Base-by-base conservation (phyloP, 2,797 vertebrate genomes). In the Argya squamiceps region DNA sequence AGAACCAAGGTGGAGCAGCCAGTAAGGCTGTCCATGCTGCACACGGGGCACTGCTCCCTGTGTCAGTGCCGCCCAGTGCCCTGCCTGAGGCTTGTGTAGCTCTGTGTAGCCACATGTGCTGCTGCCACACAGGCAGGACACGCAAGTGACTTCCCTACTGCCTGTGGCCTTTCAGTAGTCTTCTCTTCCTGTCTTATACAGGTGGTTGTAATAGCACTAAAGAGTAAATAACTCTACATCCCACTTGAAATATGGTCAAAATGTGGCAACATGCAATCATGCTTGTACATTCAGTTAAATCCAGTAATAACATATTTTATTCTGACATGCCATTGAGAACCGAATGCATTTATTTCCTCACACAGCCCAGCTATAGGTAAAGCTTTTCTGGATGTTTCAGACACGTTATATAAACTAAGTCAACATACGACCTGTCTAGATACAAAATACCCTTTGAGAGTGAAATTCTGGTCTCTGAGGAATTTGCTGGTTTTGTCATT, bases 381-480 rank as follows among this genome's bases (percentile, higher is more conserved):
- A 65, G 9, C 19, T 85, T 80, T 83, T 52, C 58, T 50, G 34
- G 53, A 26, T 85, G 26, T 65, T 94, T 93, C 80, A 84, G 34
- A 36, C 6, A 44, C 11, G 6, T 41, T 59, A 9, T n/a, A 59
- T 76, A 82, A 84, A 85, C 36, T 55, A 78, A 86, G 44, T 39
- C 53, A 84, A 67, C 41, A 32, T 11, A 79, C 26, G 63, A 52
- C 11, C 36, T 62, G 43, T 29, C 32, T 74, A 46, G 29, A 64
- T 39, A 50, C 46, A 92, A 77, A 92, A 92, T 62, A 88, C 12
- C 65, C 34, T 80, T 77, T 59, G 30, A 68, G n/a, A 68, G 32
- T 65, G 11, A 60, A 85, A 93, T 68, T 70, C 52, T 64, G 78
- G 19, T 52, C 46, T 74, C 55, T 32, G 22, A 85, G 50, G 19